phyloP scores from a whole-genome alignment of 37 sponge, comb jelly and placozoan genomes.

The Amphimedon queenslandica region DNA sequence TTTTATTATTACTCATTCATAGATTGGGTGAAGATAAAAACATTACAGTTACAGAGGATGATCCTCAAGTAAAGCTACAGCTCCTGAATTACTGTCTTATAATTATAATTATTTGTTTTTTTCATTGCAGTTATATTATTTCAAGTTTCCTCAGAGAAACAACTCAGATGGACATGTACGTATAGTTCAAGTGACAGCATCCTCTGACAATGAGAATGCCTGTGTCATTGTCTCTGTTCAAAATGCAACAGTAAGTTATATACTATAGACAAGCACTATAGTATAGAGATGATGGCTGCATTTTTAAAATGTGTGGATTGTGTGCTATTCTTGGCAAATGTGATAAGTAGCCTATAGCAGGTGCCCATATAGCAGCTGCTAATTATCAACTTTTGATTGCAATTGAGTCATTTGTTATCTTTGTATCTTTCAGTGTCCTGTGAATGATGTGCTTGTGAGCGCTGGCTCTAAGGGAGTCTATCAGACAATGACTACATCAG shows the following conservation, averaged over 20 bases:
- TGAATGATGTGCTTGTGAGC: conserved; percentile 45
- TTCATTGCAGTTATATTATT: conserved; percentile 34
- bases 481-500: conserved; percentile 54
- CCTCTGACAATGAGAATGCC: conserved; percentile 5
- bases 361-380: too few species aligned
- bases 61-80: too few species aligned
- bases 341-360: too few species aligned
- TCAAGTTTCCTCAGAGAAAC: conserved; percentile 39
- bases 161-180: too few species aligned
- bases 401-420: too few species aligned
- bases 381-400: too few species aligned
- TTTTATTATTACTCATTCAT: too few species aligned
- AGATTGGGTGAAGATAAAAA: too few species aligned
- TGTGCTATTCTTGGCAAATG: too few species aligned
- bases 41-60: conserved; percentile 13
- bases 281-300: not conserved
- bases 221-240: conserved; percentile 66
- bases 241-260: conserved; percentile 62
- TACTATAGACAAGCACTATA: too few species aligned
- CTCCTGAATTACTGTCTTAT: too few species aligned
- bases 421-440: conserved; percentile 28
- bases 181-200: conserved; percentile 14
- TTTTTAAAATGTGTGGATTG: not conserved
- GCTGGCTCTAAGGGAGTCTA: conserved; percentile 40
- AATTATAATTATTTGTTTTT: too few species aligned